Evolutionary conservation across 2,113 vertebrate genomes (phyloP), one percentile per base, ranked within the genome.

Genomic region (Pongo pygmaeus): DNA sequence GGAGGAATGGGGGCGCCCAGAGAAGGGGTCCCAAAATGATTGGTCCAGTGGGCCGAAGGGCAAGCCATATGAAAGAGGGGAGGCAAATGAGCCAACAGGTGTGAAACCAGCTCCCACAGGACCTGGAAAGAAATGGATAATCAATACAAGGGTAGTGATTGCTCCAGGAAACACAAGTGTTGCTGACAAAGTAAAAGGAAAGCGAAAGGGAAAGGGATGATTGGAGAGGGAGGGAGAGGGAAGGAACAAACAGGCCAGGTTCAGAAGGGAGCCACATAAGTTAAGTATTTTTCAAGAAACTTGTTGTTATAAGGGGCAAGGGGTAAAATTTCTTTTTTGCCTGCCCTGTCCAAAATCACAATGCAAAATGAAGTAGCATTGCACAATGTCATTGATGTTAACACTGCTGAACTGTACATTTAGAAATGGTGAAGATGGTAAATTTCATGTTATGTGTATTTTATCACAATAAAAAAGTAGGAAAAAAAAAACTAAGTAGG

Each of bases 11-110:
- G 57, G 12, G 27, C 18, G 14, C 46, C 17, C 27, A 5, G 83
- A 52, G n/a, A 27, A 25, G 17, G 52, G 38, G 10, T 10, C 22
- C 43, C 55, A 16, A 85, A 18, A 11, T 50, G 10, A 27, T 13
- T 16, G 22, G 13, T 40, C 0, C 0, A 7, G 27, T 1, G 17
- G 55, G n/a, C 35, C 48, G 3, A 12, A 35, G 8, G 46, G 38
- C 1, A 10, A 30, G 48, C 4, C 5, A 2, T 3, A 2, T 0
- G 23, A 17, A 72, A 32, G 50, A 17, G 16, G 38, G 52, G 52
- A n/a, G 32, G 27, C 43, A 18, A 4, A 5, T 4, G 35, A 59
- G 86, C 18, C 50, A 10, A 6, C 3, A 4, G 18, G 6, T 9
- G 64, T 13, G 27, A 46, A 72, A 13, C 3, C 27, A 16, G 14